Percentiles rank a stretch among this genome's conserved stretches.
These are phyloP conservation scores for Oreamnos americanus DNA, from an alignment of 2,113 vertebrate species.

Conservation along the genomic window DNA sequence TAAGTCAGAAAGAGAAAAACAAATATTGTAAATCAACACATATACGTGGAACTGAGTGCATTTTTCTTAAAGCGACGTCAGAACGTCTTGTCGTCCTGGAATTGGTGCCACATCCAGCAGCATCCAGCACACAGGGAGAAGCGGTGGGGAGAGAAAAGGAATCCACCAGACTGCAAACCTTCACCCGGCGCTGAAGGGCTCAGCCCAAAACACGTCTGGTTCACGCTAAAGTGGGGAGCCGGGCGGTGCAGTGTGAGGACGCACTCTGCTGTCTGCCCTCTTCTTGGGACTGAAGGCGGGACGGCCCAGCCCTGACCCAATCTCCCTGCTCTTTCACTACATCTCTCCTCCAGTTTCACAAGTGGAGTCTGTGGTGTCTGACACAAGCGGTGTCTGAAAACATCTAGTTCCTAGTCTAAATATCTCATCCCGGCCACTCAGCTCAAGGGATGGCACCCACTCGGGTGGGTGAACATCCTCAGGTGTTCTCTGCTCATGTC, in stretches of 20 bases:
- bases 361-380: neutral
- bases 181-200: neutral
- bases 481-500: neutral
- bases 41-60: neutral
- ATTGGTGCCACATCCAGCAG: neutral
- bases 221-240: fast-evolving
- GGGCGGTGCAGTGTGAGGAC: neutral
- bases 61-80: neutral
- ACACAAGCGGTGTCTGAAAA: neutral
- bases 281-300: neutral
- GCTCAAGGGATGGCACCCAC: neutral
- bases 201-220: neutral
- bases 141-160: fast-evolving
- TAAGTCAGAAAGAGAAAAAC: neutral
- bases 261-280: neutral
- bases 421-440: neutral
- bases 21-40: neutral
- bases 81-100: neutral
- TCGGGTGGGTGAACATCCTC: neutral
- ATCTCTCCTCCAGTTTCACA: neutral
- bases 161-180: neutral
- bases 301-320: neutral
- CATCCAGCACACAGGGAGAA: neutral
- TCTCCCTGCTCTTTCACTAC: neutral
- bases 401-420: neutral